Evolutionary conservation across 2,113 vertebrate genomes (phyloP), one percentile per base, ranked within the genome.

Genomic region (Notiomystis cincta): DNA sequence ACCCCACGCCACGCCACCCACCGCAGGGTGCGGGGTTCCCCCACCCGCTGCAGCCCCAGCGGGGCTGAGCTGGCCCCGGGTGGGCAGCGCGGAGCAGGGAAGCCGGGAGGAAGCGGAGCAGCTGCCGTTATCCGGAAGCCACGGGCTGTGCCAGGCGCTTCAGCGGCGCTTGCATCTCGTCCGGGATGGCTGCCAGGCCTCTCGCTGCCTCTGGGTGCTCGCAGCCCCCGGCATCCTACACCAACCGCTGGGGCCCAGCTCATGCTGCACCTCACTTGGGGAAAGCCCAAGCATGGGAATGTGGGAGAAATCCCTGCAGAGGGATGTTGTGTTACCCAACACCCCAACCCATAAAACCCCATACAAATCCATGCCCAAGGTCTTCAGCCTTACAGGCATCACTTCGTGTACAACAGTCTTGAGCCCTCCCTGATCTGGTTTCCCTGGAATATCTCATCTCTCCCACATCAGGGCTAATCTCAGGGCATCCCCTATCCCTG

Each of bases 141-240:
- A 0, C 11, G 1, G 0, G 11, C 42, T 9, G 78, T 1, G 2
- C 3, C 0, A 50, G 73, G 5, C 11, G 0, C 6, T 40, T 53
- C 60, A 2, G 44, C 5, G 12, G 48, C 6, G 6, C 84, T 44
- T 5, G 24, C 0, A 1, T 13, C 51, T 62, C 9, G 0, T 15
- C 48, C 2, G 2, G 30, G 80, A 9, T 0, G 13, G 50, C 64
- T 44, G 87, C 64, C 12, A 3, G 47, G n/a, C 13, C 20, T 40
- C 37, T 33, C 0, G 3, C 27, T 33, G 1, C 16, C 20, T 16
- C 1, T 1, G 2, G 30, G 64, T 13, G 38, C 37, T 48, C 47
- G 4, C n/a, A 38, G 35, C 8, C 60, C 66, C 54, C 70, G 16
- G 33, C 35, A 13, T 21, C 61, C 53, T 11, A 2, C 4, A 2